These are phyloP conservation scores for Serrognathus titanus DNA, from an alignment of 2,888 invertebrate species.

Conservation along the genomic window DNA sequence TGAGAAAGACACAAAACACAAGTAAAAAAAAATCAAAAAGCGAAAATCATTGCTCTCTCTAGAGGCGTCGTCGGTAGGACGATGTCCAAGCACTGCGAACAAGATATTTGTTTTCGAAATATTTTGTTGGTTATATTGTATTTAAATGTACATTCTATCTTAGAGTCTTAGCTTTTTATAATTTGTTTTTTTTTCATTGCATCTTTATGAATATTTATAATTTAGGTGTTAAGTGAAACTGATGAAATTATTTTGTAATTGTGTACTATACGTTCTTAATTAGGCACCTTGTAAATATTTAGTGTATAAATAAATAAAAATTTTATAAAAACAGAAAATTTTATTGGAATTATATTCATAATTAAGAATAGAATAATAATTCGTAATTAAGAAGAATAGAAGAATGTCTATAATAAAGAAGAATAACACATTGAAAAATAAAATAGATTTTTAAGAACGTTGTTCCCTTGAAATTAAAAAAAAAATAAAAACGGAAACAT, in stretches of 20 bases:
- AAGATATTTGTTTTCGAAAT: background rate
- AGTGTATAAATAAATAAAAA: conserved; percentile 15
- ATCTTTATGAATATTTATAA: conserved; percentile 15
- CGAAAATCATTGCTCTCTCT: background rate
- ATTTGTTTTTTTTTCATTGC: background rate
- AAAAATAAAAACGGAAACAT: no score
- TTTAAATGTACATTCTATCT: background rate
- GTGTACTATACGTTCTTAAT: conserved; percentile 12
- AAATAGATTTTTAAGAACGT: no score
- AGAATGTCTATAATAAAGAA: no score
- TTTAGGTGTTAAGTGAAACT: conserved; percentile 5
- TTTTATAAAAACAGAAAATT: no score
- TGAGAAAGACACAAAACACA: background rate
- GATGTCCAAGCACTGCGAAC: background rate
- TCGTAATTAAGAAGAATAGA: no score
- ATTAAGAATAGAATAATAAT: no score
- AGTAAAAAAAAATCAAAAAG: no score
- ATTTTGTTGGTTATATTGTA: background rate
- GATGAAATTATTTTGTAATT: background rate
- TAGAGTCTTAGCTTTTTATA: background rate
- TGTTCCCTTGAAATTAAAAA: no score
- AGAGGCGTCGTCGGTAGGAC: background rate
- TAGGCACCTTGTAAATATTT: conserved; percentile 16
- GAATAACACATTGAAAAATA: no score
- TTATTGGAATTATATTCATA: no score